A percentile compares a stretch with the other conserved stretches of the same genome.
These are phyloP conservation scores for Notarius quadriscutis DNA, from an alignment of 2,113 vertebrate species.

Conservation along the genomic window DNA sequence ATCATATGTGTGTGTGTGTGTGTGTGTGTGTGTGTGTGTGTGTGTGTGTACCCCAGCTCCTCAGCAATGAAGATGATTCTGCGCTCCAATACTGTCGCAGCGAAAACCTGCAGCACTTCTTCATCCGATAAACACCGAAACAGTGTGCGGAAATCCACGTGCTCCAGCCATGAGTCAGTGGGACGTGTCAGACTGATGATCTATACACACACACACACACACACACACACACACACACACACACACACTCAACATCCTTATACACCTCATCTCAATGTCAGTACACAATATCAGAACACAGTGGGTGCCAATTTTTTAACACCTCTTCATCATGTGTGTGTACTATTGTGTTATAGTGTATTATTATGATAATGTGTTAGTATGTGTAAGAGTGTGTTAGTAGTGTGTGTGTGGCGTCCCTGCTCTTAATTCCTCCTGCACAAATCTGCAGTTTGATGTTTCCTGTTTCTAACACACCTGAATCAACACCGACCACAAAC, in stretches of 20 bases:
- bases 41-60: constrained; percentile 80
- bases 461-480: not conserved
- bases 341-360: not conserved
- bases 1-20: not conserved
- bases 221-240: constrained; percentile 5
- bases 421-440: not conserved
- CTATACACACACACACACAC: constrained; percentile 62
- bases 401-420: not conserved
- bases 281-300: not conserved
- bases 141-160: constrained; percentile 85
- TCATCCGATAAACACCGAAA: constrained; percentile 77
- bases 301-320: not conserved
- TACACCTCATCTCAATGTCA: not conserved
- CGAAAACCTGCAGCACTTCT: constrained; percentile 87
- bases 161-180: constrained; percentile 89
- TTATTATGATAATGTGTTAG: not conserved
- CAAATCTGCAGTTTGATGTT: not conserved
- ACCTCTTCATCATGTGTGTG: not conserved
- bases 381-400: not conserved
- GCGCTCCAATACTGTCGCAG: constrained; percentile 83
- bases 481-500: not conserved
- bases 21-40: not conserved
- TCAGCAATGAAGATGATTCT: constrained; percentile 89
- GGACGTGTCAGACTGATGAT: constrained; percentile 88
- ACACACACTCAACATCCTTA: not conserved